These are phyloP conservation scores for Lobophora halterata DNA, from an alignment of 2,888 invertebrate species.

Conservation along the genomic window DNA sequence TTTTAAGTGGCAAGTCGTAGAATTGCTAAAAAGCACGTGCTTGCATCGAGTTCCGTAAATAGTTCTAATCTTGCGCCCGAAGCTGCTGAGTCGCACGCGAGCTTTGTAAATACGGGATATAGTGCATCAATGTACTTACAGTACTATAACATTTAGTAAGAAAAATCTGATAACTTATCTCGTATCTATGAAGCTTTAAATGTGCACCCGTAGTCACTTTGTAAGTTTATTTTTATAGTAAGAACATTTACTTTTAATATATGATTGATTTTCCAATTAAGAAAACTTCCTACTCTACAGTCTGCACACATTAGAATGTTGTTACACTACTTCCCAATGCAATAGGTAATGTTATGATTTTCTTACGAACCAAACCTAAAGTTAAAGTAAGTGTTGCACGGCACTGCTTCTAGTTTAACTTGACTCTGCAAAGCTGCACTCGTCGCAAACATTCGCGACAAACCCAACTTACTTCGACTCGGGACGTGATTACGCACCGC, in stretches of 20 bases:
- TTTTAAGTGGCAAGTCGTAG: slow-evolving; percentile 46
- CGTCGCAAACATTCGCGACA: slow-evolving; percentile 26
- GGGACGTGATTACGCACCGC: slow-evolving; percentile 57
- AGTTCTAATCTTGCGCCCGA: slow-evolving; percentile 63
- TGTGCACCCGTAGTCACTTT: no score
- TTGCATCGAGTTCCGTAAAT: slow-evolving; percentile 60
- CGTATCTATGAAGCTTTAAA: no score
- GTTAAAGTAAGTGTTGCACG: slow-evolving; percentile 5
- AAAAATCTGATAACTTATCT: no score
- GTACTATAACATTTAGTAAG: slow-evolving; percentile 3
- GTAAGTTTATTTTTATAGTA: no score
- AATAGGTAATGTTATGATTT: no score
- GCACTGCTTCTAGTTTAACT: slow-evolving; percentile 8
- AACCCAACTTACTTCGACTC: slow-evolving; percentile 37
- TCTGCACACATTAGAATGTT: not conserved
- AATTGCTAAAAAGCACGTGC: slow-evolving; percentile 72
- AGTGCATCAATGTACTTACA: slow-evolving; percentile 9
- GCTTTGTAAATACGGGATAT: slow-evolving; percentile 15
- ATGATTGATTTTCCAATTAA: no score
- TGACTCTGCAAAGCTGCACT: slow-evolving; percentile 4
- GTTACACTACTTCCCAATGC: not conserved
- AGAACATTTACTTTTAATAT: no score
- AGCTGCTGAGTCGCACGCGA: slow-evolving; percentile 41
- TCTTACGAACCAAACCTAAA: no score
- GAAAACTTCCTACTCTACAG: no score